Evolutionary conservation across 1,140 invertebrate genomes (phyloP), one percentile per base, ranked within the genome.

Genomic region (Procambarus virginalis): DNA sequence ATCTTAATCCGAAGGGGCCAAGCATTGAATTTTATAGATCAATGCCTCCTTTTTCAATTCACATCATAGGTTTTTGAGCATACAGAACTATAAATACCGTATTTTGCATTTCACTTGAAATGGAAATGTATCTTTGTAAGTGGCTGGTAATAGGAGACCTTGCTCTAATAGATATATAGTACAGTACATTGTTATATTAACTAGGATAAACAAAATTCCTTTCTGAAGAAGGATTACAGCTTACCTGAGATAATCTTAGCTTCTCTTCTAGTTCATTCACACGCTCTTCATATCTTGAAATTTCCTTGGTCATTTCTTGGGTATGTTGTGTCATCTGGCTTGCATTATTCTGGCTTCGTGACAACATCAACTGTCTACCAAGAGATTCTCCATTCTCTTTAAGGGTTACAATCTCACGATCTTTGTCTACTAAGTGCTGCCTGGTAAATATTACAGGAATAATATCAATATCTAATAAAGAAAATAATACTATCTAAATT

Each of bases 331-430:
- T 34, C 68, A 73, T 73, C 20, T 73, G 60, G 78, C 22, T 75
- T 34, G 10, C 49, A 9, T 78, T 22, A 70, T 12, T 89, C 34
- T 89, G 87, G 34, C 4, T 78, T 45, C 58, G 81, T n/a, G 45
- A 5, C 34, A 58, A 75, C 68, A 77, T 75, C 75, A 89, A 48
- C 45, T 89, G 87, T n/a, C 46, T 17, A 73, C 87, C 76, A 6
- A 89, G 73, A n/a, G 87, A 89, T 49, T 89, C 87, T 9, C 51
- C 64, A 64, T 84, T 89, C 48, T 89, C 87, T 49, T 64, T 76
- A 22, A 89, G 45, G 8, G 45, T 9, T 49, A 49, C 46, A 22
- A 84, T 84, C 70, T 89, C 87, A 17, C 81, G 70, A 12, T 89
- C 87, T 48, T 84, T 89, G 45, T 78, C 73, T 1, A 84, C 45